Conservation (phyloP, 2,888 invertebrate species). For the Camptogramma bilineatum region DNA sequence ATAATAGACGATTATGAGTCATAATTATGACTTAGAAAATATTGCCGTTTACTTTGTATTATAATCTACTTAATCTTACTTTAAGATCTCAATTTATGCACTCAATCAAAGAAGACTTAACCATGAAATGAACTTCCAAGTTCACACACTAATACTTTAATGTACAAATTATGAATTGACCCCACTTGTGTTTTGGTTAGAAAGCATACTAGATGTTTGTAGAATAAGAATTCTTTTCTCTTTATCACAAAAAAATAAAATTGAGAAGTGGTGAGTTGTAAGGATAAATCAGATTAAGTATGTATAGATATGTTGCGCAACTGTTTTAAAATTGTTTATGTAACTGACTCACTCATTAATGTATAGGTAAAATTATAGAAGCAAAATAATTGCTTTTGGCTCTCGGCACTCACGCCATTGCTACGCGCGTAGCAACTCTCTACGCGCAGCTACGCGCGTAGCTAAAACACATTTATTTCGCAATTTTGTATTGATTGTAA, state of each 20-base stretch:
- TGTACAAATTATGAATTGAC: slow-evolving; percentile 15
- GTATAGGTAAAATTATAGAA: no score
- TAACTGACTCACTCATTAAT: no score
- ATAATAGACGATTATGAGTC: not conserved
- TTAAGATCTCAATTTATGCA: slow-evolving; percentile 21
- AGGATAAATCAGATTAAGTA: no score
- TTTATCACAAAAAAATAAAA: not conserved
- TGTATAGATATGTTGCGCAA: no score
- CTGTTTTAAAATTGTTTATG: no score
- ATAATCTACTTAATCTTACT: slow-evolving; percentile 4
- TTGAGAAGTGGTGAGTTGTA: not conserved
- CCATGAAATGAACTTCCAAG: not conserved
- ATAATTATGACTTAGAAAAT: not conserved
- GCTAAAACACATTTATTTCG: not conserved
- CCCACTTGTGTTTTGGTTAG: not conserved
- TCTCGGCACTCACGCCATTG: not conserved
- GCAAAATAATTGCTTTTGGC: no score
- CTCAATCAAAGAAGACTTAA: slow-evolving; percentile 5
- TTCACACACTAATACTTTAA: slow-evolving; percentile 7
- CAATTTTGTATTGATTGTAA: not conserved
- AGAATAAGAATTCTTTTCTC: slow-evolving; percentile 7
- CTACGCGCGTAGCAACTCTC: slow-evolving; percentile 13
- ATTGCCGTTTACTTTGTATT: not conserved
- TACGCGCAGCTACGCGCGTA: not conserved
- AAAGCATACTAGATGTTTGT: not conserved